Evolutionary conservation across 2,888 invertebrate genomes (phyloP), one percentile per base, ranked within the genome.

Genomic region (Drosophila conformis): DNA sequence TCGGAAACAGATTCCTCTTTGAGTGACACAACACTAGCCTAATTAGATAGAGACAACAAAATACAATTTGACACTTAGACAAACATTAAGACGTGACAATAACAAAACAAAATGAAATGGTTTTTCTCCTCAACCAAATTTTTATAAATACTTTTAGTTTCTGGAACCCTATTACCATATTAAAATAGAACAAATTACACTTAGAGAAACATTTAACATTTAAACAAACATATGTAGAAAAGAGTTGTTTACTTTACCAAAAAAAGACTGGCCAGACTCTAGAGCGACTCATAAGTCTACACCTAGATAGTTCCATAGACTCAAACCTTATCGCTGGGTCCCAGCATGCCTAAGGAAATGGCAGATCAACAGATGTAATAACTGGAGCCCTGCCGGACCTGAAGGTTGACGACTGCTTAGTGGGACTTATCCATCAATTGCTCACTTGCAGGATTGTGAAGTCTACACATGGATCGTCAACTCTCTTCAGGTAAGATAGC

Each of bases 1-100:
- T 92, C 91, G 1, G 82, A 78, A 38, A 81, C 87, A 2, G 81
- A 78, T 63, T 92, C 91, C 57, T 93, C 91, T 53, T 92, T 88
- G 18, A 86, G 60, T 3, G 87, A 82, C 58, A 78, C 78, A 67
- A 87, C 48, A 74, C 91, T 91, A 38, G 74, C 73, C 87, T 89
- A 53, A 73, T 27, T 7, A 52, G 58, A 52, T 11, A 60, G 38
- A 62, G n/a, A 52, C 31, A 53, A 58, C 27, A 69, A 40, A 15
- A 15, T 21, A 60, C 21, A 49, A 42, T 11, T 54, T 15, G 54
- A 48, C 15, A 29, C 21, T 15, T 15, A 15, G 46, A 51, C 18
- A 53, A 15, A 52, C n/a, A 38, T 29, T 15, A 21, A 53, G 21
- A 56, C 25, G 2, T 25, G 1, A 25, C 15, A 25, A 10, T 11